phyloP scores from a whole-genome alignment of 2,113 vertebrate genomes.

The Corythoichthys haematopterus region DNA sequence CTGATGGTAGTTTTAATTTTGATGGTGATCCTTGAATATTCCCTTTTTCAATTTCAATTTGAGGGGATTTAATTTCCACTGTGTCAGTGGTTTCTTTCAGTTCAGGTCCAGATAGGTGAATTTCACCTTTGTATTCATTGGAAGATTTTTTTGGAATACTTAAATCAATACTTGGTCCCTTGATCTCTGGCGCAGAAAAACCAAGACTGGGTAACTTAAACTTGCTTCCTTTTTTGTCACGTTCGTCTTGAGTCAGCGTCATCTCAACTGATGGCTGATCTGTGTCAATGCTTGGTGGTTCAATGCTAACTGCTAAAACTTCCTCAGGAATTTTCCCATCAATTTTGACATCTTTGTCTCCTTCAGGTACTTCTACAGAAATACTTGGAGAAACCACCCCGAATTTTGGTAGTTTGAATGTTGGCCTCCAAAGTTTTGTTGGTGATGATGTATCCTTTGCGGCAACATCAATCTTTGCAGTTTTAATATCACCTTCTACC shows the following conservation, averaged over 20 bases:
- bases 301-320: not conserved
- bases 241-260: constrained; percentile 6
- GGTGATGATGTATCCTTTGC: not conserved
- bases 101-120: constrained; percentile 10
- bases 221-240: constrained; percentile 9
- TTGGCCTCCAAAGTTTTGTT: not conserved
- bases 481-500: constrained; percentile 6
- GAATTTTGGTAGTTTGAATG: constrained; percentile 35
- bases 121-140: constrained; percentile 5
- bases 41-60: not conserved
- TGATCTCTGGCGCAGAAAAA: constrained; percentile 16
- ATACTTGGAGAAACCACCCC: constrained; percentile 13
- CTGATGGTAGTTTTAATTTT: too few species aligned
- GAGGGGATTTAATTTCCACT: constrained; percentile 22
- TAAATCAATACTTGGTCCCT: constrained; percentile 18
- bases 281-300: not conserved
- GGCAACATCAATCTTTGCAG: constrained; percentile 8
- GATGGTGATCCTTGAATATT: not conserved
- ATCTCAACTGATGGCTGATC: not conserved
- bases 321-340: constrained; percentile 16
- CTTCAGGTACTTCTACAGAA: constrained; percentile 9
- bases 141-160: constrained; percentile 14
- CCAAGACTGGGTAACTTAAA: constrained; percentile 42
- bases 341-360: constrained; percentile 13
- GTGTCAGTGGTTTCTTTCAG: not conserved